Evolutionary conservation across 2,113 vertebrate species (phyloP), one percentile per base, ranked within the genome.

Genomic region (Oncorhynchus nerka): DNA sequence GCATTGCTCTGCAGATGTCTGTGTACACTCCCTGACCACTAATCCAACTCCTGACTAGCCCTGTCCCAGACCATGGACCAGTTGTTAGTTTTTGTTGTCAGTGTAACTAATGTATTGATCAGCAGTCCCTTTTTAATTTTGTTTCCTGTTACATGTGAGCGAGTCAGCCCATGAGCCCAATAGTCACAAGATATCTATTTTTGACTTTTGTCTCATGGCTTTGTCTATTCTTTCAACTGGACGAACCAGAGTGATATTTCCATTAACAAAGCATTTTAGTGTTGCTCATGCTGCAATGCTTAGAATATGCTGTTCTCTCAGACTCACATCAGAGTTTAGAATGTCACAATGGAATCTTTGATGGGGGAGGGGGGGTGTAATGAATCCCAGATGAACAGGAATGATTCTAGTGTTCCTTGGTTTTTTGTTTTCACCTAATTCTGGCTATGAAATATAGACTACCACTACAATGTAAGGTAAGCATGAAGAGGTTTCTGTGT

Each of bases 1-100:
- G 83, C 80, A 79, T 78, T 78, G 75, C 83, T 83, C 77, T 72
- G 77, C 79, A 88, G 72, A 82, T 86, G 84, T 82, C 88, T 80
- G 83, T 61, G 57, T 76, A 69, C n/a, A 79, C 39, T 39, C 8
- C 39, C 39, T 45, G 39, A 45, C 39, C 32, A 34, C 39, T 45
- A 3, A 45, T 45, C 39, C 39, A 45, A 45, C 9, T 9, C 39
- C 39, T 12, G 9, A 45, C 9, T 12, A 45, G 39, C 39, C 39
- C 9, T 45, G 39, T 11, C 9, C 2, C 39, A 11, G 39, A 45
- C 39, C 39, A 45, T 11, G 39, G 39, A 45, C 9, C 39, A 45
- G 39, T 45, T 45, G 9, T 45, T 45, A 11, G 39, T 45, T 45
- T 45, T 45, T 45, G 39, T 45, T 45, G 39, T 45, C 9, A 3